These are phyloP conservation scores for Eueides isabella DNA, from an alignment of 1,140 invertebrate species.

Conservation along the genomic window DNA sequence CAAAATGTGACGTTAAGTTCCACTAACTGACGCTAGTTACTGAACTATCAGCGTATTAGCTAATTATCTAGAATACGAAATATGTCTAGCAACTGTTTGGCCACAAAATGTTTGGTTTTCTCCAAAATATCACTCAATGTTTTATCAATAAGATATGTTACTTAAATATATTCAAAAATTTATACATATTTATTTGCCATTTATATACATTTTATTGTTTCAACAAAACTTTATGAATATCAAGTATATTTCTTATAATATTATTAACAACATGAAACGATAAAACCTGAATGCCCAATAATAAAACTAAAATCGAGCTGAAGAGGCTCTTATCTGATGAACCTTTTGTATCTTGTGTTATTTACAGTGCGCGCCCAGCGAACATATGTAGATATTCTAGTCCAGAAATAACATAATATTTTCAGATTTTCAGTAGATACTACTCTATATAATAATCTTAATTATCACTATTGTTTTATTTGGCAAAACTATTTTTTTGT, in stretches of 20 bases:
- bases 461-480: not conserved
- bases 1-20: too few relatives aligned
- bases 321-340: not conserved
- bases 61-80: not conserved
- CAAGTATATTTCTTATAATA: not conserved
- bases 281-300: not conserved
- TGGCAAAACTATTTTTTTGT: not conserved
- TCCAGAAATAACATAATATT: not conserved
- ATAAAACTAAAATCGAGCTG: not conserved
- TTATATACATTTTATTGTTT: not conserved
- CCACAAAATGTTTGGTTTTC: too few relatives aligned
- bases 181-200: not conserved
- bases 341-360: conserved; percentile 10
- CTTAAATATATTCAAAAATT: too few relatives aligned
- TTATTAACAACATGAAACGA: not conserved
- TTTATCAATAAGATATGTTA: too few relatives aligned
- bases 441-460: not conserved
- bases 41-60: not conserved
- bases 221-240: not conserved
- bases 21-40: too few relatives aligned
- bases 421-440: not conserved
- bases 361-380: not conserved
- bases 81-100: too few relatives aligned
- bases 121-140: too few relatives aligned
- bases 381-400: not conserved